A percentile compares a stretch with the other conserved stretches of the same genome.
These are phyloP conservation scores for Entomobrya multifasciata DNA, from an alignment of 2,888 invertebrate species.

Conservation along the genomic window DNA sequence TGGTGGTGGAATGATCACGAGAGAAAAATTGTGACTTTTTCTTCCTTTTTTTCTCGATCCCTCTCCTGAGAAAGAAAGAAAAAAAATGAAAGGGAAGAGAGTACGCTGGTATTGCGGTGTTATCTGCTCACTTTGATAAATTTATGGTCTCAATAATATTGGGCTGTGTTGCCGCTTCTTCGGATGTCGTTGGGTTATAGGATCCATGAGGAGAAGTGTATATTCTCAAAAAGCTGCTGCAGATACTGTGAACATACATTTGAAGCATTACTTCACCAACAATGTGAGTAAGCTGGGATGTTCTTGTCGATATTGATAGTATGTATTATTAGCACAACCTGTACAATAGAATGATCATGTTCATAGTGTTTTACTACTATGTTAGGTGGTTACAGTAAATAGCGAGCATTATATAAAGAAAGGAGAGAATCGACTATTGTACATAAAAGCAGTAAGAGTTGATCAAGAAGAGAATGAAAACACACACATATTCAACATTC, in stretches of 20 bases:
- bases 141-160: slow-evolving; percentile 76
- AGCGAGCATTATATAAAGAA: not conserved
- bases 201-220: no score
- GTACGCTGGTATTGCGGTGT: slow-evolving; percentile 46
- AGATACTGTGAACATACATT: no score
- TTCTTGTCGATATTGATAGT: slow-evolving; percentile 15
- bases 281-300: no score
- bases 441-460: no score
- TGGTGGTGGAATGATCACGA: slow-evolving; percentile 6
- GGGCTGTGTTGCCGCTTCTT: slow-evolving; percentile 61
- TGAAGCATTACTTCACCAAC: no score
- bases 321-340: not conserved
- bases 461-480: slow-evolving; percentile 22
- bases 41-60: slow-evolving; percentile 14
- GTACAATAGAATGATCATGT: not conserved
- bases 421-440: no score
- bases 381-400: not conserved
- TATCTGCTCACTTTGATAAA: slow-evolving; percentile 73
- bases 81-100: slow-evolving; percentile 60
- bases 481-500: no score
- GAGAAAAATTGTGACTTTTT: slow-evolving; percentile 67
- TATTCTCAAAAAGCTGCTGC: no score
- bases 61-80: slow-evolving; percentile 41
- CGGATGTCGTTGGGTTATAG: no score
- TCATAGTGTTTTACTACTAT: not conserved